Conservation (phyloP, 2,113 vertebrate species). For the Onychostruthus taczanowskii region DNA sequence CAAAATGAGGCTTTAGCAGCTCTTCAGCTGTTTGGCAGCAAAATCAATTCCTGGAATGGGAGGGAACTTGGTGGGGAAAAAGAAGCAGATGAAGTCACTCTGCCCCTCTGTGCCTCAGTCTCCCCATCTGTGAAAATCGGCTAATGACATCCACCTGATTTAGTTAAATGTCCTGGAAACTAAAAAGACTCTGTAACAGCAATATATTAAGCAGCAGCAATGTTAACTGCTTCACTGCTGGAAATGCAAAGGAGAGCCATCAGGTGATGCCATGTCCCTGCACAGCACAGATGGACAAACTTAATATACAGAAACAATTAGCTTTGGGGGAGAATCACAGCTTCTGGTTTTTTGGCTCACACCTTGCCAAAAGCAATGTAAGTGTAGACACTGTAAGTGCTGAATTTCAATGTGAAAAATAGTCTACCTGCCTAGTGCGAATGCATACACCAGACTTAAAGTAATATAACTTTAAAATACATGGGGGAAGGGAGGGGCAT, state of each 20-base stretch:
- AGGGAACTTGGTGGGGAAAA: not conserved
- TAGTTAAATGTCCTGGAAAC: slow-evolving; percentile 43
- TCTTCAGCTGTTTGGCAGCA: not conserved
- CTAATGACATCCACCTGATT: slow-evolving; percentile 51
- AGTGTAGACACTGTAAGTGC: not conserved
- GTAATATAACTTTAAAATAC: not conserved
- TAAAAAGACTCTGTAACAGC: not conserved
- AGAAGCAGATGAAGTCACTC: not conserved
- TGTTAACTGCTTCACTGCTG: slow-evolving; percentile 43
- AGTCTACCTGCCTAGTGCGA: not conserved
- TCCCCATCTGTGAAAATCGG: slow-evolving; percentile 46
- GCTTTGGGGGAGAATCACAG: slow-evolving; percentile 18
- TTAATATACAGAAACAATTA: slow-evolving; percentile 18
- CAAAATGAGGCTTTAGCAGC: not conserved
- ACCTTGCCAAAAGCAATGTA: not conserved
- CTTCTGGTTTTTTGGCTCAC: slow-evolving; percentile 1
- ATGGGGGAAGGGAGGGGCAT: not conserved
- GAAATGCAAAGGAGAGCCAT: not conserved
- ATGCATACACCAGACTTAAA: not conserved
- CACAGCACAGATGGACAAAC: slow-evolving; percentile 45
- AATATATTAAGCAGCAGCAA: not conserved
- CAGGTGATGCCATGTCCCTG: not conserved
- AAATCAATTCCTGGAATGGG: not conserved
- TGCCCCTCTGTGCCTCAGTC: slow-evolving; percentile 52
- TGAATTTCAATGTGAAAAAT: slow-evolving; percentile 6